Evolutionary conservation across 2,888 invertebrate species (phyloP).

Genomic region (Rhopalosiphum nymphaeae): DNA sequence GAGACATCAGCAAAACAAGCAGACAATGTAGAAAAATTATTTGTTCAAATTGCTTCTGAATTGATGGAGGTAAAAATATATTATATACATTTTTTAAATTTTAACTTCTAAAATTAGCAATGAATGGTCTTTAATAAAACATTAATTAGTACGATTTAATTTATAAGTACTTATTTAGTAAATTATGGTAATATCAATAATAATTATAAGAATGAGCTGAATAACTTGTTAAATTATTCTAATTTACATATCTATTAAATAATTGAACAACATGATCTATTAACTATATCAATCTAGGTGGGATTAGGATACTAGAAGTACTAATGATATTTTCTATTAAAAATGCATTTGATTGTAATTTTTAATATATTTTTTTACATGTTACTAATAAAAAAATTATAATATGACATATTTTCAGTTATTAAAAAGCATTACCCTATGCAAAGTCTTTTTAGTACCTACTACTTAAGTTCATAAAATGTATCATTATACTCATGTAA

Average conservation of each 20-base stretch:
- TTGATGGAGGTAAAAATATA: slow-evolving; percentile 81
- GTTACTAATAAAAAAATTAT: background rate
- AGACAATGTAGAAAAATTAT: slow-evolving; percentile 95
- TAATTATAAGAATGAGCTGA: background rate
- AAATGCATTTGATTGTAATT: background rate
- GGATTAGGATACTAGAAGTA: background rate
- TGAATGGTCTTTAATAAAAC: background rate
- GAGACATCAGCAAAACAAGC: slow-evolving; percentile 99
- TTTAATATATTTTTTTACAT: background rate
- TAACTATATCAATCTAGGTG: background rate
- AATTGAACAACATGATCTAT: background rate
- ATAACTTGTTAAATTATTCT: background rate
- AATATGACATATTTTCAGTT: background rate
- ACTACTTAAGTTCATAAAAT: background rate
- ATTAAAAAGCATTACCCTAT: background rate
- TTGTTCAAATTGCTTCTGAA: slow-evolving; percentile 96
- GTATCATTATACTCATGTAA: background rate
- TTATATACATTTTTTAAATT: background rate
- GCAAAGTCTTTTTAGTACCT: too few relatives aligned
- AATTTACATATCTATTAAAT: background rate
- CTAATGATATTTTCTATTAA: background rate
- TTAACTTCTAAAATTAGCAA: background rate
- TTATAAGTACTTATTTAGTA: background rate
- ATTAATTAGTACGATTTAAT: background rate
- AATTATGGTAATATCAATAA: background rate